Evolutionary conservation across 1,140 invertebrate species (phyloP).

Genomic region (Bathynomus jamesi): DNA sequence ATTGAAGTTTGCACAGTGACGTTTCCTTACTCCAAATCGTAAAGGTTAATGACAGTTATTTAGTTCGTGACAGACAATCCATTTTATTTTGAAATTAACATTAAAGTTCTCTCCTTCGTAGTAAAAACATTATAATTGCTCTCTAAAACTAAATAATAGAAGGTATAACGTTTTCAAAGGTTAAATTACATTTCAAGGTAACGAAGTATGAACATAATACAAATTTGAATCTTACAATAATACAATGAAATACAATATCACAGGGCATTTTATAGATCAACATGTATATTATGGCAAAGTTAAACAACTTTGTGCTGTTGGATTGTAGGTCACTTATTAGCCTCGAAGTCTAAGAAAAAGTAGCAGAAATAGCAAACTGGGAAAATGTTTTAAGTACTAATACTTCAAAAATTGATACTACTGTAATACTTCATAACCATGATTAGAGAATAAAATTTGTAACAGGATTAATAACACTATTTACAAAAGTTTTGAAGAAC

Average conservation of each 20-base stretch:
- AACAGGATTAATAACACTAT: neutral
- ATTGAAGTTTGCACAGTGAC: too few relatives aligned
- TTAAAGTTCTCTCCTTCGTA: neutral
- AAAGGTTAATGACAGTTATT: neutral
- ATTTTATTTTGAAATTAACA: neutral
- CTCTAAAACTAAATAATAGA: too few relatives aligned
- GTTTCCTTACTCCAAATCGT: too few relatives aligned
- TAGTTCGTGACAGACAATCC: neutral
- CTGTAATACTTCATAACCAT: too few relatives aligned
- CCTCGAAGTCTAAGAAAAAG: neutral
- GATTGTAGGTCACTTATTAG: neutral
- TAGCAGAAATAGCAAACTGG: neutral
- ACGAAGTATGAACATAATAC: neutral
- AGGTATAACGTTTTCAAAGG: too few relatives aligned
- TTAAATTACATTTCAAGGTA: neutral
- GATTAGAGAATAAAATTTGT: neutral
- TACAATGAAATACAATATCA: neutral
- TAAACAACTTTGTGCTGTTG: neutral
- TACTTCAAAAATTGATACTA: too few relatives aligned
- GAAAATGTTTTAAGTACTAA: neutral
- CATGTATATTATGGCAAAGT: neutral
- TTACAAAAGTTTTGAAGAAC: neutral
- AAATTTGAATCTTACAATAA: neutral
- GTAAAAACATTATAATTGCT: neutral
- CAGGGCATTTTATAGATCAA: neutral